These are phyloP conservation scores for Panthera tigris DNA, from an alignment of 2,113 vertebrate species.

Conservation along the genomic window DNA sequence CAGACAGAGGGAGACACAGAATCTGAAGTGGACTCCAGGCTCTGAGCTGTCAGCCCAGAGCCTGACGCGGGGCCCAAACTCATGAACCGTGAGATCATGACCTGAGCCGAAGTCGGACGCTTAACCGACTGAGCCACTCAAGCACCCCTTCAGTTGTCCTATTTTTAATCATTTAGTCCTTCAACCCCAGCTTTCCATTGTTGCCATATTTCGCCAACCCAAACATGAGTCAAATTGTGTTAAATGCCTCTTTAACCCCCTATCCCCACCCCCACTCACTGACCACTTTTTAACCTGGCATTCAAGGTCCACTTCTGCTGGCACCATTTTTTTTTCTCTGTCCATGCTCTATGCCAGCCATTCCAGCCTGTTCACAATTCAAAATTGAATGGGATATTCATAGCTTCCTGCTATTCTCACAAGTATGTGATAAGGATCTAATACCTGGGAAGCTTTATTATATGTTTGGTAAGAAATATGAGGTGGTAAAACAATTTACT, in stretches of 20 bases:
- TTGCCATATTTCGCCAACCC: neutral
- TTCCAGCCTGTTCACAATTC: neutral
- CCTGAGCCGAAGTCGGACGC: too few relatives aligned
- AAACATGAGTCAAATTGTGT: neutral
- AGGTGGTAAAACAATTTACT: slow-evolving; percentile 48
- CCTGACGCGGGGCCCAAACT: too few relatives aligned
- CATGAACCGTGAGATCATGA: too few relatives aligned
- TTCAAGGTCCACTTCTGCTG: neutral
- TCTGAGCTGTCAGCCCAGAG: too few relatives aligned
- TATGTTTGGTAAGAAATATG: neutral
- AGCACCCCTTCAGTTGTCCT: too few relatives aligned
- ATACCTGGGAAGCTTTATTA: neutral
- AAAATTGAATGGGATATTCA: neutral
- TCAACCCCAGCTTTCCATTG: neutral
- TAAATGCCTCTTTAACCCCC: neutral
- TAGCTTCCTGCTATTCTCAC: neutral
- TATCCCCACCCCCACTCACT: neutral
- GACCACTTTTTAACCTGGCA: neutral
- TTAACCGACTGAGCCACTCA: too few relatives aligned
- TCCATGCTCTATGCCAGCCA: neutral
- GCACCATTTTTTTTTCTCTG: neutral
- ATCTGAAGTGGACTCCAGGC: too few relatives aligned
- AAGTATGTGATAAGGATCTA: slow-evolving; percentile 26
- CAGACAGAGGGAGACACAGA: too few relatives aligned
- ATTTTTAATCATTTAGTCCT: neutral